Evolutionary conservation across 2,797 vertebrate genomes (phyloP).

Genomic region (Crenuchus spilurus): DNA sequence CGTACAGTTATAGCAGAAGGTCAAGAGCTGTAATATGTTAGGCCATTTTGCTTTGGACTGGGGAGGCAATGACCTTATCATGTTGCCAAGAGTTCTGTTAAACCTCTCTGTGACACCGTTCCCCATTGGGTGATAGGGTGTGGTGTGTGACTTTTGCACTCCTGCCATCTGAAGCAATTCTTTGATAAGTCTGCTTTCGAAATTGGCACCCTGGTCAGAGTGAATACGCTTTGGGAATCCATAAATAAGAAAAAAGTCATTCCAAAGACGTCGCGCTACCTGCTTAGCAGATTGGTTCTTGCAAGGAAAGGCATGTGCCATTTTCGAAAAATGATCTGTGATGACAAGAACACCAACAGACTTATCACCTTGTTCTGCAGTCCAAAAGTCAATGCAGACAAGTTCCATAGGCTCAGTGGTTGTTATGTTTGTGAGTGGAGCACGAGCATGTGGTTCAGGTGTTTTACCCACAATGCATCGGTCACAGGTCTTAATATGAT

Average conservation of each 20-base stretch:
- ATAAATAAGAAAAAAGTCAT: slow-evolving; percentile 3
- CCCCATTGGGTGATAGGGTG: slow-evolving; percentile 29
- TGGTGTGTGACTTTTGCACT: too few species aligned
- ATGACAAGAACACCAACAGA: slow-evolving; percentile 27
- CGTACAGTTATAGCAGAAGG: slow-evolving; percentile 33
- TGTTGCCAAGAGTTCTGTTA: not conserved
- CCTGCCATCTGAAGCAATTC: too few species aligned
- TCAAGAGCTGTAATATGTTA: slow-evolving; percentile 15
- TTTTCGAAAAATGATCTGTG: slow-evolving; percentile 38
- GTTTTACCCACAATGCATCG: slow-evolving; percentile 39
- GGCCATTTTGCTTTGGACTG: slow-evolving; percentile 18
- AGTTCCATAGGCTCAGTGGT: slow-evolving; percentile 17
- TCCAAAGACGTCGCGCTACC: not conserved
- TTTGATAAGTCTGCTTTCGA: slow-evolving; percentile 11
- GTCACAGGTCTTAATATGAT: slow-evolving; percentile 6
- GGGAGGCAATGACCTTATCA: slow-evolving; percentile 22
- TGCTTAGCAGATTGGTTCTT: slow-evolving; percentile 6
- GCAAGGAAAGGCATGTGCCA: slow-evolving; percentile 31
- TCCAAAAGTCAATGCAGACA: slow-evolving; percentile 42
- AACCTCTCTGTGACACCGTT: slow-evolving; percentile 19
- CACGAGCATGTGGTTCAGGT: slow-evolving; percentile 21
- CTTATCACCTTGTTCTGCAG: slow-evolving; percentile 27
- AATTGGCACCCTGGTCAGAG: slow-evolving; percentile 38
- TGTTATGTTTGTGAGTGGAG: not conserved
- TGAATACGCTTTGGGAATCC: slow-evolving; percentile 31